Percentiles rank a stretch among this genome's conserved stretches.
Evolutionary conservation across 1,140 invertebrate genomes (phyloP).

Genomic region (Macrobrachium rosenbergii): DNA sequence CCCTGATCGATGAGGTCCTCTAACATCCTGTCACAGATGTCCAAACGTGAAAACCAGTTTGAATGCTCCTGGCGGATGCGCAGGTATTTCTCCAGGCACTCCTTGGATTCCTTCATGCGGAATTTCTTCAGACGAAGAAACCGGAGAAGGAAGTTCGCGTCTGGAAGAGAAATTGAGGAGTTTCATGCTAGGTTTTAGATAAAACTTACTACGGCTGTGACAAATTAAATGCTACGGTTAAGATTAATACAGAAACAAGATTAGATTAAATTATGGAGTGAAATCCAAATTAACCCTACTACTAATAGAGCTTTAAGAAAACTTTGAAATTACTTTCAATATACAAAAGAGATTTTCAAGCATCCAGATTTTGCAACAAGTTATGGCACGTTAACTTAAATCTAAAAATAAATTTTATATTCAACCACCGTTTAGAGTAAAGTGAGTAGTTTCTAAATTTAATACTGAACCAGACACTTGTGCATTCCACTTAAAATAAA

Average conservation of each 20-base stretch:
- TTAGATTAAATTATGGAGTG: no score
- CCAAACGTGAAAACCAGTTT: constrained; percentile 85
- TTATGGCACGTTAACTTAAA: no score
- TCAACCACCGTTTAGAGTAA: no score
- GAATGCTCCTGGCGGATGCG: constrained; percentile 84
- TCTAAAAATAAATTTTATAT: no score
- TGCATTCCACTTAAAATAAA: no score
- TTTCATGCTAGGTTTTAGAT: not conserved
- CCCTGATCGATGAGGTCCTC: constrained; percentile 85
- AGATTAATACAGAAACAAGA: not conserved
- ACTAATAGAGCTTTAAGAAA: no score
- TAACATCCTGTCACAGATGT: constrained; percentile 79
- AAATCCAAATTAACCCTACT: no score
- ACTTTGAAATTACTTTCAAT: no score
- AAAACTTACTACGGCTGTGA: not conserved
- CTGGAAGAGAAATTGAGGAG: constrained; percentile 71
- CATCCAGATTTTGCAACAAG: no score
- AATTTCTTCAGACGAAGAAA: constrained; percentile 90
- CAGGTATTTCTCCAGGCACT: constrained; percentile 87
- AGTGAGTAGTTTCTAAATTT: no score
- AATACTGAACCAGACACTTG: no score
- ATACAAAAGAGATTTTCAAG: no score
- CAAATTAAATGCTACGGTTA: not conserved
- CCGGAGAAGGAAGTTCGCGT: constrained; percentile 83
- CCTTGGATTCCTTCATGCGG: constrained; percentile 84